phyloP scores from a whole-genome alignment of 2,113 vertebrate genomes.

The Halcyon malimbica region DNA sequence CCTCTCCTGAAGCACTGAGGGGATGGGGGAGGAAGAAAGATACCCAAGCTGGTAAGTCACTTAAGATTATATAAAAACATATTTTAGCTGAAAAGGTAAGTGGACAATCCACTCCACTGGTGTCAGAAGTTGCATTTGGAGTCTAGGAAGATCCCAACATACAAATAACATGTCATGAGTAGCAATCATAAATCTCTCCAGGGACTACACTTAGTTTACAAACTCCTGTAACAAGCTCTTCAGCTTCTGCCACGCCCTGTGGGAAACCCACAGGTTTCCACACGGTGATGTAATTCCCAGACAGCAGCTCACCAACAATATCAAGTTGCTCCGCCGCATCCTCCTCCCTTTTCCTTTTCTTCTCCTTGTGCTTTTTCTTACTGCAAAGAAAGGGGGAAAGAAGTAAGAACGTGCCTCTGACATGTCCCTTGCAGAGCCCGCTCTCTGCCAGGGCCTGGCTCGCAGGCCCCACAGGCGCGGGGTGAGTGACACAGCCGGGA shows the following conservation, averaged over 20 bases:
- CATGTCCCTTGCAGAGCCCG: rapidly evolving
- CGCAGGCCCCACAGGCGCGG: rapidly evolving
- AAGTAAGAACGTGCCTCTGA: rapidly evolving
- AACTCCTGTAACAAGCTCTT: not conserved
- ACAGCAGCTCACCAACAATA: slow-evolving; percentile 81
- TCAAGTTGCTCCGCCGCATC: slow-evolving; percentile 83
- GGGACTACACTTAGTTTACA: rapidly evolving
- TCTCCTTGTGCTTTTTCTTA: slow-evolving; percentile 89
- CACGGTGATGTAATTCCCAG: not conserved
- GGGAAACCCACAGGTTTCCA: not conserved
- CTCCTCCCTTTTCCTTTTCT: slow-evolving; percentile 86
- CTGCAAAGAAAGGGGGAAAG: slow-evolving; percentile 41
- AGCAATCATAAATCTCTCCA: rapidly evolving
- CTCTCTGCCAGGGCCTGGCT: rapidly evolving
- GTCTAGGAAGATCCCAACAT: not conserved
- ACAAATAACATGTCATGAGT: rapidly evolving
- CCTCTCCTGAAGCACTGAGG: not conserved
- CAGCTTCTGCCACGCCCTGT: too few relatives aligned
- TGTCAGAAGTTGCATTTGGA: not conserved
- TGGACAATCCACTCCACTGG: rapidly evolving
- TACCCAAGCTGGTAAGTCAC: not conserved
- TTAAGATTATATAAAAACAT: not conserved
- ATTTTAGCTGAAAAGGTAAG: not conserved
- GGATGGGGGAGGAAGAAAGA: not conserved
- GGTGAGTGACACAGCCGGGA: rapidly evolving